Evolutionary conservation across 2,888 invertebrate species (phyloP).

Genomic region (Pheosia gnoma): DNA sequence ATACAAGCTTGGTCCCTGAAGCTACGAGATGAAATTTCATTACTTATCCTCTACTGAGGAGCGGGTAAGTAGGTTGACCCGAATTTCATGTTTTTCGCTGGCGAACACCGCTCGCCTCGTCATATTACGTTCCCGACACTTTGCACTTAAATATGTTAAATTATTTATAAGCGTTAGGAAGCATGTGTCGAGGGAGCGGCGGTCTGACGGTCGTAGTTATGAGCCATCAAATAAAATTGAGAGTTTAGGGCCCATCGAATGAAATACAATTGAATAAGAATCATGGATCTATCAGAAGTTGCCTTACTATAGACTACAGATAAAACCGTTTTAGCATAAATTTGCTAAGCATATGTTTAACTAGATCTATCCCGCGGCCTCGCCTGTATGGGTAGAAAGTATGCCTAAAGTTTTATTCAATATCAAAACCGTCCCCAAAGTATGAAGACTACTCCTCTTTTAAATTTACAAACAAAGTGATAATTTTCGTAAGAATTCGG

Average conservation of each 20-base stretch:
- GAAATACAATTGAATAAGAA: not conserved
- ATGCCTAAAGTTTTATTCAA: too few relatives aligned
- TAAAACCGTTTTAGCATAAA: too few relatives aligned
- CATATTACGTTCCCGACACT: conserved; percentile 34
- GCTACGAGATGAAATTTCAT: conserved; percentile 45
- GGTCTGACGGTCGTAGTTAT: not conserved
- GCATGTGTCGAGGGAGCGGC: conserved; percentile 3
- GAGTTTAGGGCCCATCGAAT: not conserved
- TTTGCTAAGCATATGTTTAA: too few relatives aligned
- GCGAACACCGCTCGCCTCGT: conserved; percentile 35
- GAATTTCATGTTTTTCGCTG: conserved; percentile 43
- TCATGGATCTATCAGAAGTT: too few relatives aligned
- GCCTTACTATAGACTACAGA: too few relatives aligned
- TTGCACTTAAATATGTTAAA: conserved; percentile 11
- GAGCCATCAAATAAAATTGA: conserved; percentile 1
- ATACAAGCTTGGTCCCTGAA: conserved; percentile 23
- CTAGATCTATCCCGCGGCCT: too few relatives aligned
- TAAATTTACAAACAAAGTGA: too few relatives aligned
- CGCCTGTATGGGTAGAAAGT: too few relatives aligned
- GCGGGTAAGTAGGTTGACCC: conserved; percentile 43
- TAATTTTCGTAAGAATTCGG: too few relatives aligned
- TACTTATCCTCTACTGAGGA: conserved; percentile 43
- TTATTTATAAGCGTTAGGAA: conserved; percentile 5
- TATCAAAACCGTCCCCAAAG: too few relatives aligned
- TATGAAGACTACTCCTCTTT: too few relatives aligned